These are phyloP conservation scores for Capromys pilorides DNA, from an alignment of 2,797 vertebrate genomes.

Conservation along the genomic window DNA sequence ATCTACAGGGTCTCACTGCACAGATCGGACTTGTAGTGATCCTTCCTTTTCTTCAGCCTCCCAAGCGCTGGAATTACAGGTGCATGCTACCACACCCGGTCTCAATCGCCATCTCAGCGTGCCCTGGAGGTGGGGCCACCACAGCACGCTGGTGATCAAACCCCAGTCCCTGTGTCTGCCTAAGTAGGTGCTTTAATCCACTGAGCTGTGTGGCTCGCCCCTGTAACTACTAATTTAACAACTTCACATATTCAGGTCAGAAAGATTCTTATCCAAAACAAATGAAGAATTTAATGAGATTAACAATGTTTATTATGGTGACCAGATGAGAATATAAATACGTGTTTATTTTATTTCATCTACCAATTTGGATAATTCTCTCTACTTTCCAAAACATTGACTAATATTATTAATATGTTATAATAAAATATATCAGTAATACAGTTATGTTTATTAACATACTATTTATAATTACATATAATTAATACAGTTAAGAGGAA, in stretches of 20 bases:
- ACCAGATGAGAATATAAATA: slow-evolving; percentile 10
- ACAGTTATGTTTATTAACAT: background rate
- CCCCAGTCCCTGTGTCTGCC: too few species aligned
- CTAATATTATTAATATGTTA: background rate
- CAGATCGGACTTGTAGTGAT: too few species aligned
- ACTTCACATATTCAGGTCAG: background rate
- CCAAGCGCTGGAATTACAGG: too few species aligned
- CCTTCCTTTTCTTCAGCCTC: too few species aligned
- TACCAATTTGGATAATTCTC: background rate
- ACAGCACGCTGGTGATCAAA: too few species aligned
- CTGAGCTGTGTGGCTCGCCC: too few species aligned
- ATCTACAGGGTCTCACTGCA: too few species aligned
- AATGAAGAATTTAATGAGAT: background rate
- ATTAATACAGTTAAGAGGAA: background rate
- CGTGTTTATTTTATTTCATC: background rate
- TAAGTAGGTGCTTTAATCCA: too few species aligned
- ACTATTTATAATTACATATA: background rate
- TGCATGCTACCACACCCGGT: too few species aligned
- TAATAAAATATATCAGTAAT: slow-evolving; percentile 16
- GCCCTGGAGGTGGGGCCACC: too few species aligned
- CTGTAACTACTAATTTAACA: background rate
- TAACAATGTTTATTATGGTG: background rate
- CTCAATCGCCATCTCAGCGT: too few species aligned
- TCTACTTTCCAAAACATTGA: background rate
- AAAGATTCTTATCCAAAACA: background rate